A percentile compares a stretch with the other conserved stretches of the same genome.
These are phyloP conservation scores for Melierax canorus DNA, from an alignment of 2,113 vertebrate species.

Conservation along the genomic window DNA sequence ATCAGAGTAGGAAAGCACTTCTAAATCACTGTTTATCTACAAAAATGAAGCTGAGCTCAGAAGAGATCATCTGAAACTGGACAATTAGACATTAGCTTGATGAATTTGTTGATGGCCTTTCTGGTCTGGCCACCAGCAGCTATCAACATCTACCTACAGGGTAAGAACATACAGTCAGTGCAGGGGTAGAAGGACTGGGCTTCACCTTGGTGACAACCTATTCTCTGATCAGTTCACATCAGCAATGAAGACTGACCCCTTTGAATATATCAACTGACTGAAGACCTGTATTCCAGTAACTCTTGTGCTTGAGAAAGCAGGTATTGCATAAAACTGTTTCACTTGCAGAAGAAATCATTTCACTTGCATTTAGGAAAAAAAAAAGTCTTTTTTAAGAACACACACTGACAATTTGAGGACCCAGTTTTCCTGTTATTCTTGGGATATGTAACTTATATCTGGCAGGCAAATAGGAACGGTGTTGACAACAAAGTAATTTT, in stretches of 20 bases:
- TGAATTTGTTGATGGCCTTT: not conserved
- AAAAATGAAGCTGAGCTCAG: not conserved
- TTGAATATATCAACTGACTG: rapidly evolving
- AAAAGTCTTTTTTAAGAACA: not conserved
- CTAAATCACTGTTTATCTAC: not conserved
- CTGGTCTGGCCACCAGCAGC: not conserved
- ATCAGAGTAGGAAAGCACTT: not conserved
- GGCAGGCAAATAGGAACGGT: not conserved
- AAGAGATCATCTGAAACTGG: not conserved
- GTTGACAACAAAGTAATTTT: not conserved
- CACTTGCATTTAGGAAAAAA: not conserved
- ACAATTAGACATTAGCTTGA: not conserved
- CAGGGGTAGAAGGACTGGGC: not conserved
- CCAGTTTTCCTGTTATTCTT: not conserved
- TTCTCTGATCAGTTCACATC: not conserved
- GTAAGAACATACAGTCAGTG: not conserved
- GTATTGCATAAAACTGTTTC: not conserved
- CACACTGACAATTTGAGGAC: not conserved
- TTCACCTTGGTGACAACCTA: not conserved
- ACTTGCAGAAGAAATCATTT: not conserved
- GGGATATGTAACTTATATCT: not conserved
- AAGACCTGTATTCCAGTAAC: not conserved
- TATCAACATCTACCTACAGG: not conserved
- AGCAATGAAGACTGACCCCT: not conserved
- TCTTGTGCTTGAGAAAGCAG: not conserved